These are phyloP conservation scores for Coendou prehensilis DNA, from an alignment of 2,797 vertebrate species.

Conservation along the genomic window DNA sequence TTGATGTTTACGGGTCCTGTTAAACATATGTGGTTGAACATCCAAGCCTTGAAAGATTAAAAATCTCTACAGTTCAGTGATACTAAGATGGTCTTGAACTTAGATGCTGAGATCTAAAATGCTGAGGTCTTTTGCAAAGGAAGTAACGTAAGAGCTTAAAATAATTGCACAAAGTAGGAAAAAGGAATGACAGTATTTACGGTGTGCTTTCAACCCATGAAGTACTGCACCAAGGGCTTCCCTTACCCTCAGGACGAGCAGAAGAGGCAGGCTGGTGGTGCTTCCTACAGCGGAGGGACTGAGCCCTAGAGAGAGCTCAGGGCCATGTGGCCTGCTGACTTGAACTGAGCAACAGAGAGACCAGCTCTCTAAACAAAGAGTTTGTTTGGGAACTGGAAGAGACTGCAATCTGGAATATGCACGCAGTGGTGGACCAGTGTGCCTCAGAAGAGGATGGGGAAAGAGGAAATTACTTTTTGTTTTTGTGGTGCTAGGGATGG, in stretches of 20 bases:
- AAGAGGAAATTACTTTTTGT: neutral
- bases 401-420: neutral
- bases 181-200: neutral
- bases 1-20: neutral
- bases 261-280: neutral
- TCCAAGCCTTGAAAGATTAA: neutral
- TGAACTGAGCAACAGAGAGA: neutral
- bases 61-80: neutral
- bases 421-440: too few relatives aligned
- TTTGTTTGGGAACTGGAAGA: neutral
- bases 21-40: neutral
- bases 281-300: fast-evolving
- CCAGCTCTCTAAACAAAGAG: neutral
- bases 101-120: neutral
- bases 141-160: neutral
- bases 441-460: neutral
- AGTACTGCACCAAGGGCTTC: too few relatives aligned
- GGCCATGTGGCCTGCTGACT: neutral
- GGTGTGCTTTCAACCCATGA: fast-evolving
- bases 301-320: neutral
- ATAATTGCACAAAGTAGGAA: neutral
- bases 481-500: neutral
- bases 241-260: too few relatives aligned
- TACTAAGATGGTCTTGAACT: neutral
- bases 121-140: neutral